Base-by-base conservation (phyloP, 2,797 vertebrate species). In the Sebastes miniatus region DNA sequence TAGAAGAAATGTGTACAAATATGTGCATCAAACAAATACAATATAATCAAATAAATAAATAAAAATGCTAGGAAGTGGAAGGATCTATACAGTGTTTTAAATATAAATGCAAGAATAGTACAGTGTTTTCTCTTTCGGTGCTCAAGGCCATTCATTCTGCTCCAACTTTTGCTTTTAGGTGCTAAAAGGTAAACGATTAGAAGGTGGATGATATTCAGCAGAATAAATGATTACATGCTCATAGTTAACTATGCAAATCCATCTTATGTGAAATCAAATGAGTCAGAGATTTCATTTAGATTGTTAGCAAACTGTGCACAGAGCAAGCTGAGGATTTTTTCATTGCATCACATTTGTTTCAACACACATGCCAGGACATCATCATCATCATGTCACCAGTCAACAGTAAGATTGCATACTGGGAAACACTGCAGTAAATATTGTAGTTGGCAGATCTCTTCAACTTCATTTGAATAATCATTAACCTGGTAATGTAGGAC, bases 291-390 rank as follows among this genome's bases (percentile, higher is more conserved):
- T 62, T 72, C 29, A 85, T 85, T 77, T 62, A 63, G 13, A 52
- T 20, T 63, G 67, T 72, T 61, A 9, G 31, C 34, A 85, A 87
- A 83, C 65, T 73, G 70, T 81, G 61, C 18, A 75, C 18, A 72
- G 66, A 82, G 13, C 1, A 1, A 47, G 54, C 3, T 62, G 25
- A 36, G 29, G 34, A 36, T 61, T 47, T 20, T 69, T 34, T n/a
- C 16, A 43, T 74, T n/a, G 67, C 63, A 68, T 61, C 16, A 16
- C 20, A 25, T n/a, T 25, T 68, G 4, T 47, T 70, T 24, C 36
- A 69, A 63, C 52, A 56, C 6, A 29, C 18, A 65, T 65, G 27
- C 47, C 27, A 27, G 18, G 57, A 72, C 34, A 27, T 7, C 11
- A 16, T 20, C 11, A 16, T 20, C 0, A 16, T 32, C 0, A 56